Base-by-base conservation (phyloP, 2,888 invertebrate species). In the Diaphora mendica region DNA sequence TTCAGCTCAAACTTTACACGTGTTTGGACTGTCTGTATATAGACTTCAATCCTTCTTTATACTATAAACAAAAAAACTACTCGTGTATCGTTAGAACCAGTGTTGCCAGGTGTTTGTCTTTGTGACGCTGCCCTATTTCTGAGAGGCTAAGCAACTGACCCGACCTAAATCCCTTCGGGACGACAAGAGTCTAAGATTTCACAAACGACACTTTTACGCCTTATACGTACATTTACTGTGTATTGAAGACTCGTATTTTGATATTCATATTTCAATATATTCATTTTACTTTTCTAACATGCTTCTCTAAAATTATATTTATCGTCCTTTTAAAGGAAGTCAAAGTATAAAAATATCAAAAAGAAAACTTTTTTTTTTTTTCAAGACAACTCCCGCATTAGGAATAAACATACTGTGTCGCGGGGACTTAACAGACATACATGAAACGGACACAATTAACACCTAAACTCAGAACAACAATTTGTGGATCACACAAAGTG, bases 81-180 rank as follows among this genome's bases (percentile, higher is more conserved):
- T 66, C 35, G 26, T n/a, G 72, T 72, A 72, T 72, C 68, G 65
- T 65, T 68, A 71, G 66, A 71, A 69, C 66, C 39, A 65, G 35
- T 51, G 71, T 72, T 64, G 68, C 48, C 71, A 72, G 75, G 72
- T 72, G 72, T 62, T 62, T 70, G 62, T 64, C 75, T 73, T 76
- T 76, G 75, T 76, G 59, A 73, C 26, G 44, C 64, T 59, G 75
- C 68, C 72, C 75, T 67, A 73, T 51, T 76, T 76, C 64, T 11
- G 59, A 64, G 68, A 59, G 75, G 68, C 72, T 75, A 70, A 75
- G 72, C 72, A 76, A 67, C 70, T 51, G 70, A 51, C 72, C 75
- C 70, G 75, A 73, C 75, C 75, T 73, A 73, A 73, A 73, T 76
- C 75, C 70, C 55, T 55, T 42, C 11, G 59, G 66, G 39, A 69